phyloP scores from a whole-genome alignment of 2,113 vertebrate species.

The Xenotilapia flavipinnis region DNA sequence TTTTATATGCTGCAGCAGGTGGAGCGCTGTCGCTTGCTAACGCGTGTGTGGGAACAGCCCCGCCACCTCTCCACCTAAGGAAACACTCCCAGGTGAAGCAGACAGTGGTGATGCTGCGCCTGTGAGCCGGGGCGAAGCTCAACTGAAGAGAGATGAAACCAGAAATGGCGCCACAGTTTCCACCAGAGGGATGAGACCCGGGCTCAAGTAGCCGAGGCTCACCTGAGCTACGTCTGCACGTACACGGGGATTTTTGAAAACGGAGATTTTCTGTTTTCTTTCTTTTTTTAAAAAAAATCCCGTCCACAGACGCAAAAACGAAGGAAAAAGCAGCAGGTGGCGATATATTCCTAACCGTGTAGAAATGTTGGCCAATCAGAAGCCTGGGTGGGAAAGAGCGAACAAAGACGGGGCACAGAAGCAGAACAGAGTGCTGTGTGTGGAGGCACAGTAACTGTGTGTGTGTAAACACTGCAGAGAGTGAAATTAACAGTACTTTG shows the following conservation, averaged over 20 bases:
- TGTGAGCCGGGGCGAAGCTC: not conserved
- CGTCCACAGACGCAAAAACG: not conserved
- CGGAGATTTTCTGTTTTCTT: rapidly evolving
- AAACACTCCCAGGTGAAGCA: not conserved
- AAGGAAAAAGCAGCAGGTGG: not conserved
- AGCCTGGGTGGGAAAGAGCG: not conserved
- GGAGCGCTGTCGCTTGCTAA: not conserved
- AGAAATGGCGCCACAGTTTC: not conserved
- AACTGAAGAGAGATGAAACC: not conserved
- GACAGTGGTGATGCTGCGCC: not conserved
- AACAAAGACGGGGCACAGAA: rapidly evolving
- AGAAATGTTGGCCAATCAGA: not conserved
- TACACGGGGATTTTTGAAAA: not conserved
- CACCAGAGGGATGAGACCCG: not conserved
- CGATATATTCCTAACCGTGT: not conserved
- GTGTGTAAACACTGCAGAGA: not conserved
- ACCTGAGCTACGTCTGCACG: not conserved
- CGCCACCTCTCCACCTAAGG: not conserved
- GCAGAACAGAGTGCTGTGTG: rapidly evolving
- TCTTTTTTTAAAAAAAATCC: rapidly evolving
- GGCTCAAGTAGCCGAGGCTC: not conserved
- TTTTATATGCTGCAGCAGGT: not conserved
- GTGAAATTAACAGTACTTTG: not conserved
- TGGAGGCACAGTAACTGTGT: not conserved
- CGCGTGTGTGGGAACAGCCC: not conserved